Conservation (phyloP, 1,140 invertebrate genomes). For the Spodoptera frugiperda region DNA sequence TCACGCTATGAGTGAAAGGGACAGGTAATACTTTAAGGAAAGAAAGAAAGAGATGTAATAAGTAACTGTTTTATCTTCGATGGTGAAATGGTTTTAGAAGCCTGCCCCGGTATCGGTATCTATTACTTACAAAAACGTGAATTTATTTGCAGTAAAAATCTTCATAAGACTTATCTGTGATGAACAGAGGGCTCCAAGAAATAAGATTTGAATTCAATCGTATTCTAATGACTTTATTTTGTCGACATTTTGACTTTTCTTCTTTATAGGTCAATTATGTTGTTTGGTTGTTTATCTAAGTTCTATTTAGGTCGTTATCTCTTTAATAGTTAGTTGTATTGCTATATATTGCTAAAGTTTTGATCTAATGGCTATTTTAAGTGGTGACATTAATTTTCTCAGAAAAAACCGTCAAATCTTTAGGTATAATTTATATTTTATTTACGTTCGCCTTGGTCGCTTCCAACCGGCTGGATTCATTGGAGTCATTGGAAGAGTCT, state of each 20-base stretch:
- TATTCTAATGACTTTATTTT: slow-evolving; percentile 12
- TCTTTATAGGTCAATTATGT: slow-evolving; percentile 8
- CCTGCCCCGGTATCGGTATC: slow-evolving; percentile 8
- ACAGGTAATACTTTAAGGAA: slow-evolving; percentile 24
- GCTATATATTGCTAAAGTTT: too few relatives aligned
- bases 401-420: too few relatives aligned
- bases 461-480: too few relatives aligned
- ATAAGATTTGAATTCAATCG: not conserved
- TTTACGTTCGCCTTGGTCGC: too few relatives aligned
- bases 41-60: slow-evolving; percentile 46
- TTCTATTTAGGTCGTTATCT: too few relatives aligned
- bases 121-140: slow-evolving; percentile 41
- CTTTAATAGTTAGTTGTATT: too few relatives aligned
- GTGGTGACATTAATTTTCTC: too few relatives aligned
- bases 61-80: slow-evolving; percentile 46
- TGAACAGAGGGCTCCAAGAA: not conserved
- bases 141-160: slow-evolving; percentile 35
- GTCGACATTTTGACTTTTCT: not conserved
- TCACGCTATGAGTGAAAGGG: slow-evolving; percentile 55
- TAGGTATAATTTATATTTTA: too few relatives aligned
- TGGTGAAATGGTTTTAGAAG: slow-evolving; percentile 40
- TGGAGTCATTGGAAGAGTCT: too few relatives aligned
- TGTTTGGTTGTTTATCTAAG: too few relatives aligned
- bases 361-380: too few relatives aligned
- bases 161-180: slow-evolving; percentile 29